A percentile compares a stretch with the other conserved stretches of the same genome.
These are phyloP conservation scores for Procambarus clarkii DNA, from an alignment of 1,140 invertebrate genomes.

Conservation along the genomic window DNA sequence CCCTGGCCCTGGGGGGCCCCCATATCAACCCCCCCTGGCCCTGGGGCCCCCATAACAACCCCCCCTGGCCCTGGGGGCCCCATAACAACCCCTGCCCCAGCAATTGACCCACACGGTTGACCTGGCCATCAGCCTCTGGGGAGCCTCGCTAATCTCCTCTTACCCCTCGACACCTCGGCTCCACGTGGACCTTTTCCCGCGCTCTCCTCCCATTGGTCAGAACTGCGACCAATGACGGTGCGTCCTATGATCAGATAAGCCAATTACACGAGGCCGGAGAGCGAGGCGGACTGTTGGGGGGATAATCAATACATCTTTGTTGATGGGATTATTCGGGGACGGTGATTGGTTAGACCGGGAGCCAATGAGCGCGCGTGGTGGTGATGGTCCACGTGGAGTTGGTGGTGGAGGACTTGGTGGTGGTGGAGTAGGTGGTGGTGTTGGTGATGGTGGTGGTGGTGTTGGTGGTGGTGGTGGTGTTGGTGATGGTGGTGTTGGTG, in stretches of 20 bases:
- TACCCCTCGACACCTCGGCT: not conserved
- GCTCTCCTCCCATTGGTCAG: not conserved
- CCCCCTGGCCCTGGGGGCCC: no score
- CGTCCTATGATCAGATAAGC: not conserved
- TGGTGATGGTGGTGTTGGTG: no score
- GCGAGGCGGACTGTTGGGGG: not conserved
- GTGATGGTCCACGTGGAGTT: not conserved
- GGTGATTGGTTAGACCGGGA: not conserved
- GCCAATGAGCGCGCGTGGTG: not conserved
- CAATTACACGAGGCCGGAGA: not conserved
- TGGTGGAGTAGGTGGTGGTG: not conserved
- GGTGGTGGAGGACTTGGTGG: not conserved
- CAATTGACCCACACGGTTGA: no score
- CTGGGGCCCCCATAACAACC: no score
- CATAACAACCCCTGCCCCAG: no score
- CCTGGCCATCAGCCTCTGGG: no score
- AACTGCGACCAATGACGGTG: not conserved
- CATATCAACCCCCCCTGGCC: no score
- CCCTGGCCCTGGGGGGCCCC: no score
- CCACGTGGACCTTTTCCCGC: not conserved
- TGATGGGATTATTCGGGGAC: not conserved
- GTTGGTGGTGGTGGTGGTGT: not conserved
- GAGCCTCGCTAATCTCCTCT: not conserved
- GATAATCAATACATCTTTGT: slow-evolving; percentile 4
- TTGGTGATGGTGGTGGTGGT: not conserved